phyloP scores from a whole-genome alignment of 2,888 invertebrate genomes.

The Fragum whitleyi region DNA sequence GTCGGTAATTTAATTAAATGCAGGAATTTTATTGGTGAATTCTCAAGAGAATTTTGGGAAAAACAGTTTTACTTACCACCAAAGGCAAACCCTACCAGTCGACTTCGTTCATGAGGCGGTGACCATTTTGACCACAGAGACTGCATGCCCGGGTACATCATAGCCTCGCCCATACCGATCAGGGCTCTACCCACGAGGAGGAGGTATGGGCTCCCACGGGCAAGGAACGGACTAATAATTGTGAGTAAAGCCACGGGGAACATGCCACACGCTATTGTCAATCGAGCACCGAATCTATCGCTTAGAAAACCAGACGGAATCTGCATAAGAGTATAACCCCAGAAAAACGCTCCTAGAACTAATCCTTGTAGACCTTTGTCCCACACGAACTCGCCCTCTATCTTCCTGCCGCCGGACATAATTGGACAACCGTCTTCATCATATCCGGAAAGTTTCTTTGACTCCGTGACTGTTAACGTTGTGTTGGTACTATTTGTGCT shows the following conservation, averaged over 20 bases:
- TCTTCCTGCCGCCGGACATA: background rate
- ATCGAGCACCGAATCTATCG: constrained; percentile 73
- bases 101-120: constrained; percentile 74
- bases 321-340: constrained; percentile 79
- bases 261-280: constrained; percentile 72
- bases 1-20: too few relatives aligned
- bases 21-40: too few relatives aligned
- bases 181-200: constrained; percentile 69
- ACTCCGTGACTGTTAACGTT: background rate
- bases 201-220: constrained; percentile 71
- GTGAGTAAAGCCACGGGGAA: constrained; percentile 71
- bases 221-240: constrained; percentile 69
- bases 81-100: constrained; percentile 75
- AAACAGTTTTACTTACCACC: constrained; percentile 73
- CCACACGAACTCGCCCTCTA: constrained; percentile 74
- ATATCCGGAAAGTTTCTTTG: background rate
- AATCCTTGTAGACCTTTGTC: constrained; percentile 72
- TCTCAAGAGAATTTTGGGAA: too few relatives aligned
- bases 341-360: constrained; percentile 78
- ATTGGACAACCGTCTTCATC: constrained; percentile 36
- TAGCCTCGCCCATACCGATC: constrained; percentile 76
- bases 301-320: constrained; percentile 75
- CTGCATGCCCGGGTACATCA: constrained; percentile 76
- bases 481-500: background rate
- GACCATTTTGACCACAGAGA: constrained; percentile 77